These are phyloP conservation scores for Tryphoninae sp. DNA, from an alignment of 2,888 invertebrate species.

Conservation along the genomic window DNA sequence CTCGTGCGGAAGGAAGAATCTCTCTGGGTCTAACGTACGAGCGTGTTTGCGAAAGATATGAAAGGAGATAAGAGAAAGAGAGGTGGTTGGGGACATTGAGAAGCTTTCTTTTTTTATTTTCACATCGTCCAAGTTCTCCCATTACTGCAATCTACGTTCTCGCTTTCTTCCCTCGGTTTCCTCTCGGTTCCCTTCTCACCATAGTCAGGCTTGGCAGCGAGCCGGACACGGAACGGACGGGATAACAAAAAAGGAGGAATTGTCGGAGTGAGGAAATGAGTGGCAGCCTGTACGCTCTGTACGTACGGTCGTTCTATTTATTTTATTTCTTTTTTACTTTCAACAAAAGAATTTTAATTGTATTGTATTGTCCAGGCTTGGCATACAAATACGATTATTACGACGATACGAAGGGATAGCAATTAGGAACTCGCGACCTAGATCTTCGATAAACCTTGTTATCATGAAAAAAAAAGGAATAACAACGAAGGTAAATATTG, in stretches of 20 bases:
- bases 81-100: not conserved
- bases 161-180: constrained; percentile 8
- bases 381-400: not conserved
- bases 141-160: constrained; percentile 55
- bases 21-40: constrained; percentile 4
- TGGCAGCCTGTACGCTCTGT: constrained; percentile 3
- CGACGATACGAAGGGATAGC: constrained; percentile 2
- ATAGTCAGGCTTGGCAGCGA: constrained; percentile 61
- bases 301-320: not conserved
- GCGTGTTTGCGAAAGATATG: constrained; percentile 37
- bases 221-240: constrained; percentile 51
- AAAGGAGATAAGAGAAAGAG: constrained; percentile 6
- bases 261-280: constrained; percentile 25
- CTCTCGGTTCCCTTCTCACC: constrained; percentile 35
- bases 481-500: too few relatives aligned
- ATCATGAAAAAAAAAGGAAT: too few relatives aligned
- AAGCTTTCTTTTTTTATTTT: constrained; percentile 37
- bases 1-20: constrained; percentile 24
- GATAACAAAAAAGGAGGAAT: constrained; percentile 40
- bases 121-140: constrained; percentile 44
- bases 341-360: not conserved
- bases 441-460: too few relatives aligned
- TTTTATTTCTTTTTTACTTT: not conserved
- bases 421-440: not conserved
- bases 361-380: not conserved